Percentiles rank a stretch among this genome's conserved stretches.
phyloP scores from a whole-genome alignment of 2,888 invertebrate species.

The Sepiola atlantica region DNA sequence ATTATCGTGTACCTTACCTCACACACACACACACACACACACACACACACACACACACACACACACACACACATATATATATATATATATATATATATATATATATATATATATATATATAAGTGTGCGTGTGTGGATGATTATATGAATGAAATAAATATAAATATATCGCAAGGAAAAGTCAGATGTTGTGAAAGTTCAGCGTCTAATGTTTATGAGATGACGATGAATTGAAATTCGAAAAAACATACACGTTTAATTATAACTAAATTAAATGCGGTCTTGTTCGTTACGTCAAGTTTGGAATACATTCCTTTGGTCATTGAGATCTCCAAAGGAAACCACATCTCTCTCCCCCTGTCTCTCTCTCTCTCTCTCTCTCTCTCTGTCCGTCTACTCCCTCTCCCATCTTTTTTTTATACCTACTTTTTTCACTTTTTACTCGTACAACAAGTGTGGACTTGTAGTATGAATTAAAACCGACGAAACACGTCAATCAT shows the following conservation, averaged over 20 bases:
- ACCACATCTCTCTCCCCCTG: no score
- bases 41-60: neutral
- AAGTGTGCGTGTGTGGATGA: no score
- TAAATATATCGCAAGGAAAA: neutral
- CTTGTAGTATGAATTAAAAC: neutral
- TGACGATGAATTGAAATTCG: neutral
- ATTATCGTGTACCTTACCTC: no score
- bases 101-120: neutral
- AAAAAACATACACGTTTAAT: neutral
- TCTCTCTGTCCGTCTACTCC: no score
- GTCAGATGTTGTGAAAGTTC: neutral
- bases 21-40: neutral
- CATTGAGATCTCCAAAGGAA: neutral
- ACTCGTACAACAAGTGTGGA: neutral
- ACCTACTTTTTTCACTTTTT: no score
- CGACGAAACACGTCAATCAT: slow-evolving; percentile 15
- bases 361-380: no score
- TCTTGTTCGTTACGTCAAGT: neutral
- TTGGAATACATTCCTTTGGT: neutral
- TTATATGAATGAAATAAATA: no score
- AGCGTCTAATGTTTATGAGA: neutral
- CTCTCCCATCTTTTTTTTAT: neutral
- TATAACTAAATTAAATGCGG: neutral
- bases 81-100: slow-evolving; percentile 12
- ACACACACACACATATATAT: neutral